Evolutionary conservation across 2,888 invertebrate genomes (phyloP).

Genomic region (Sepiola atlantica): DNA sequence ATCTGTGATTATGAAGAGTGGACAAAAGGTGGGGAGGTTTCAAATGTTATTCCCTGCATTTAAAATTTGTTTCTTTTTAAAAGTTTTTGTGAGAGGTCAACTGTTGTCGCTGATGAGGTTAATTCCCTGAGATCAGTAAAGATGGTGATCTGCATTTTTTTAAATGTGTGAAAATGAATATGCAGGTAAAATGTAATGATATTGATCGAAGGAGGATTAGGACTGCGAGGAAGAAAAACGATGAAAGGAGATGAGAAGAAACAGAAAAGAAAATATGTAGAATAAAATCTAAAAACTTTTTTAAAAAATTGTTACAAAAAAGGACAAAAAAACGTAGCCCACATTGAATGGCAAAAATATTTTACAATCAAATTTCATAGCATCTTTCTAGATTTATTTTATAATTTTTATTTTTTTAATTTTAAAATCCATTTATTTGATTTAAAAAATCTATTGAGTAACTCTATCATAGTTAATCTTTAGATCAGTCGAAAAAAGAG

Average conservation of each 20-base stretch:
- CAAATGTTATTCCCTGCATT: not conserved
- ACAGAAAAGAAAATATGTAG: not conserved
- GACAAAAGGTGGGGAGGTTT: not conserved
- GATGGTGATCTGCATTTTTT: not conserved
- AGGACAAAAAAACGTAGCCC: not conserved
- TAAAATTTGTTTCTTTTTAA: not conserved
- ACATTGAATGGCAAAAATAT: not conserved
- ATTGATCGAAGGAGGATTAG: not conserved
- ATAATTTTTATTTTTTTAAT: not conserved
- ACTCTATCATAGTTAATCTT: too few relatives aligned
- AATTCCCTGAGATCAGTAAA: not conserved
- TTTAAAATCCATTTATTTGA: not conserved
- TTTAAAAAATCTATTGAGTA: too few relatives aligned
- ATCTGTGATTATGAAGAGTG: too few relatives aligned
- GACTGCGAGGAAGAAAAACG: not conserved
- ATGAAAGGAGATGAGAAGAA: not conserved
- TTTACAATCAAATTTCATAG: not conserved
- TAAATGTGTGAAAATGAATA: not conserved
- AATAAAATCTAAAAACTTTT: not conserved
- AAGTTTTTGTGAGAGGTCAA: constrained; percentile 4
- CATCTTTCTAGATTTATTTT: not conserved
- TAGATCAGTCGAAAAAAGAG: too few relatives aligned
- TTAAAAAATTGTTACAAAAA: not conserved
- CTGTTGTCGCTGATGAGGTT: not conserved
- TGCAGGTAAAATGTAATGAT: not conserved